phyloP scores from a whole-genome alignment of 1,140 invertebrate species.

The Lithobius niger region DNA sequence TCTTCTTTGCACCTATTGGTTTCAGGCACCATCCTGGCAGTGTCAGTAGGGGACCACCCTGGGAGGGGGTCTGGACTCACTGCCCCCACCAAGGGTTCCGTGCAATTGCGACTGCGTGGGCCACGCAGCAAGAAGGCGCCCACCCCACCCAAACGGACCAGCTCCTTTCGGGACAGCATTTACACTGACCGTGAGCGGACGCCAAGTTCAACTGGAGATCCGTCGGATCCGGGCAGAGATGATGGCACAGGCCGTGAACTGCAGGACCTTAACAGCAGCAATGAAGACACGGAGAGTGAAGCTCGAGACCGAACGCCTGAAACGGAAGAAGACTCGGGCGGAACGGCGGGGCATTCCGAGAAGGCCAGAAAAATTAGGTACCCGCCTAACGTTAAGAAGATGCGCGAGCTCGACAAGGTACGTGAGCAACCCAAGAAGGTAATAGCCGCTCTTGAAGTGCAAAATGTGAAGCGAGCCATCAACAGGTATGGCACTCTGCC shows the following conservation, averaged over 20 bases:
- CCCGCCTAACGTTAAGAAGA: constrained; percentile 30
- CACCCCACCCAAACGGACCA: constrained; percentile 83
- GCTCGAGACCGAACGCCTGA: constrained; percentile 46
- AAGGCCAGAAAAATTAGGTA: constrained; percentile 41
- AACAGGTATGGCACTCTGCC: constrained; percentile 93
- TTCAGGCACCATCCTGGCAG: constrained; percentile 9
- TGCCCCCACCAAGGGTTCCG: constrained; percentile 27
- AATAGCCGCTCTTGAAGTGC: constrained; percentile 82
- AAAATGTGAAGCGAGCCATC: constrained; percentile 90
- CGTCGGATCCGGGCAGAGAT: constrained; percentile 34
- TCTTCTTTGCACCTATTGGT: constrained; percentile 8
- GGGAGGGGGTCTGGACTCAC: constrained; percentile 1
- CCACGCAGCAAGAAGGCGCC: constrained; percentile 87
- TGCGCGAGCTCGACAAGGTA: neutral
- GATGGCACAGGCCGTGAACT: constrained; percentile 39
- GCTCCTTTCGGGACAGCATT: constrained; percentile 55
- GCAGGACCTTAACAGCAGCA: constrained; percentile 35
- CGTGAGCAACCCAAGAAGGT: constrained; percentile 34
- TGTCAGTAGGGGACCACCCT: constrained; percentile 5
- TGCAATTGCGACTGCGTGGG: constrained; percentile 59
- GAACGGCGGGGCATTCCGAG: constrained; percentile 25
- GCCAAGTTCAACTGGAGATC: constrained; percentile 12
- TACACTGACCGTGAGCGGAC: constrained; percentile 7
- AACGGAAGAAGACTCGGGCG: constrained; percentile 41
- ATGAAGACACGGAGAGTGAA: constrained; percentile 44